phyloP scores from a whole-genome alignment of 2,888 invertebrate genomes.

The Netelia inedita region DNA sequence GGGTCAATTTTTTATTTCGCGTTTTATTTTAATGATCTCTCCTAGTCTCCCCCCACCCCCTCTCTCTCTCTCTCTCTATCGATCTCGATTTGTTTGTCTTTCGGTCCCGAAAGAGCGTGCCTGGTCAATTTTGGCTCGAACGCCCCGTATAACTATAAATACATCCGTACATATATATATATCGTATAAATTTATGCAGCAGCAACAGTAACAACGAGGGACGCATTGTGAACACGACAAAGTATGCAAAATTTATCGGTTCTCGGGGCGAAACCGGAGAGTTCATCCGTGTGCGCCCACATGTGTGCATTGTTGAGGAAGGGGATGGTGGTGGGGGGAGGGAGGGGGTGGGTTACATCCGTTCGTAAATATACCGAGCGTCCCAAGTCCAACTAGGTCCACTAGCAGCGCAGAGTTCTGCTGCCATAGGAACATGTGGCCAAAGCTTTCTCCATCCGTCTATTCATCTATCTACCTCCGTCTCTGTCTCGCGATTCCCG shows the following conservation, averaged over 20 bases:
- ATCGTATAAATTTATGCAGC: conserved; percentile 56
- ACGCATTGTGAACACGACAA: conserved; percentile 77
- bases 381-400: conserved; percentile 40
- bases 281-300: conserved; percentile 7
- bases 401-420: not conserved
- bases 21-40: too few species aligned
- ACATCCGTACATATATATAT: conserved; percentile 31
- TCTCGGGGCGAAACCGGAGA: conserved; percentile 39
- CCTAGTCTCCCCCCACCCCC: not conserved
- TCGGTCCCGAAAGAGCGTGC: too few species aligned
- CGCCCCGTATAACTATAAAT: not conserved
- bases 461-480: not conserved
- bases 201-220: conserved; percentile 64
- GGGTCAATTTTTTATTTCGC: too few species aligned
- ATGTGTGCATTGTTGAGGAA: conserved; percentile 18
- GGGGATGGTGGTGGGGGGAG: too few species aligned
- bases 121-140: too few species aligned
- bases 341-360: conserved; percentile 25
- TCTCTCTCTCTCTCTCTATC: conserved; percentile 3
- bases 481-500: not conserved
- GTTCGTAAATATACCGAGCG: conserved; percentile 59
- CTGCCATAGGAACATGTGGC: not conserved
- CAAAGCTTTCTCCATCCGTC: not conserved
- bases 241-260: conserved; percentile 79
- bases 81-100: not conserved